Conservation (phyloP, 2,797 vertebrate species). For the Balearica regulorum region DNA sequence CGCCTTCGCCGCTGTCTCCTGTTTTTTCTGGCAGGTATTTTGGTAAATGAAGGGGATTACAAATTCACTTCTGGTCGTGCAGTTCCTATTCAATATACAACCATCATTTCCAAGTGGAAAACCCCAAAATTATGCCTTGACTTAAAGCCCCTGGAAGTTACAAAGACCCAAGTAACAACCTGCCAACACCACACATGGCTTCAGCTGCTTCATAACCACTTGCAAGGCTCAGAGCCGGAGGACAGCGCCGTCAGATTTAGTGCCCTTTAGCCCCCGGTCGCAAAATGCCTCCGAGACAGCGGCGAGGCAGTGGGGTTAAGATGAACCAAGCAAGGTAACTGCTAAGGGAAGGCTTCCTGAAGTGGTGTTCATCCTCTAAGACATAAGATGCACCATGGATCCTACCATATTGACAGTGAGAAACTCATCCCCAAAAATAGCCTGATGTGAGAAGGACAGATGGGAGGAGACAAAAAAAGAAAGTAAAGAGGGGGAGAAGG, state of each 20-base stretch:
- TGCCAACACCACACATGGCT: neutral
- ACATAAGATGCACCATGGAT: neutral
- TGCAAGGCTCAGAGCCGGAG: neutral
- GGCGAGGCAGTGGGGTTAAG: neutral
- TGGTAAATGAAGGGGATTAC: neutral
- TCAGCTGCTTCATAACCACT: neutral
- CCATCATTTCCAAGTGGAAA: neutral
- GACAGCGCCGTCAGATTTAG: neutral
- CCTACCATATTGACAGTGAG: conserved; percentile 41
- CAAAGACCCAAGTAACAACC: neutral
- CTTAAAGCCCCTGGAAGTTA: neutral
- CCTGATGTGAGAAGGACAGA: conserved; percentile 56
- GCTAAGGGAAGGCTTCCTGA: neutral
- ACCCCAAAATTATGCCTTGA: neutral
- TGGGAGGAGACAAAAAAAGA: conserved; percentile 43
- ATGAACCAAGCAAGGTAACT: neutral
- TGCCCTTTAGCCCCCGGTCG: neutral
- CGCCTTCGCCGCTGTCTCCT: fast-evolving
- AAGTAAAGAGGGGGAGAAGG: conserved; percentile 36
- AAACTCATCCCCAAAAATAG: conserved; percentile 42
- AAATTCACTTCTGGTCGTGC: neutral
- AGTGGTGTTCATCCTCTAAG: neutral
- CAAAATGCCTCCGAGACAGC: fast-evolving
- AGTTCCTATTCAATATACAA: neutral
- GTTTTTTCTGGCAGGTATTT: neutral